These are phyloP conservation scores for Tangara arthus DNA, from an alignment of 2,797 vertebrate species.

Conservation along the genomic window DNA sequence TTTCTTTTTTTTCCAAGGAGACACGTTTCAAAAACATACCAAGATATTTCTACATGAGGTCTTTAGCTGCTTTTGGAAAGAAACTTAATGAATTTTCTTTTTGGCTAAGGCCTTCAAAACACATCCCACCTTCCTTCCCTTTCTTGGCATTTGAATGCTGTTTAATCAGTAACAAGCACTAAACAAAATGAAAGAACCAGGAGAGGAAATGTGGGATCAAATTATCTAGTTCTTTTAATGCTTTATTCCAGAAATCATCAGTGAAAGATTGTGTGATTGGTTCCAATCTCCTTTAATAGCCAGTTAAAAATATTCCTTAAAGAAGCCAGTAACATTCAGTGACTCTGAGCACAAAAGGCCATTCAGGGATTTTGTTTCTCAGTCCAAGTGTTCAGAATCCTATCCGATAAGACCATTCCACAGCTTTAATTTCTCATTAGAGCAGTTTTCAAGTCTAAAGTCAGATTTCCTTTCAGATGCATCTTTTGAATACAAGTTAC, in stretches of 20 bases:
- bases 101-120: background rate
- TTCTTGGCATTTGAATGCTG: background rate
- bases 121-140: constrained; percentile 1
- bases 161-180: background rate
- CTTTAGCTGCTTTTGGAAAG: background rate
- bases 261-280: constrained; percentile 45
- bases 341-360: constrained; percentile 55
- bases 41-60: background rate
- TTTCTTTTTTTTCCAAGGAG: background rate
- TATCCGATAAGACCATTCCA: constrained; percentile 58
- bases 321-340: constrained; percentile 33
- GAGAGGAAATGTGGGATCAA: constrained; percentile 29
- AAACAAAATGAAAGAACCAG: constrained; percentile 20
- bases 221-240: constrained; percentile 51
- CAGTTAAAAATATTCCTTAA: constrained; percentile 34
- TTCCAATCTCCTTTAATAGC: constrained; percentile 61
- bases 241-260: constrained; percentile 25
- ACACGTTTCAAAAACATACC: background rate
- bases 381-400: constrained; percentile 23
- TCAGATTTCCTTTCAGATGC: constrained; percentile 54
- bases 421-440: constrained; percentile 74
- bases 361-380: constrained; percentile 75
- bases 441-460: constrained; percentile 55
- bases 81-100: background rate
- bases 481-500: constrained; percentile 70